Percentiles rank a stretch among this genome's conserved stretches.
Evolutionary conservation across 2,797 vertebrate genomes (phyloP).

Genomic region (Acrossocheilus wenchowensis): DNA sequence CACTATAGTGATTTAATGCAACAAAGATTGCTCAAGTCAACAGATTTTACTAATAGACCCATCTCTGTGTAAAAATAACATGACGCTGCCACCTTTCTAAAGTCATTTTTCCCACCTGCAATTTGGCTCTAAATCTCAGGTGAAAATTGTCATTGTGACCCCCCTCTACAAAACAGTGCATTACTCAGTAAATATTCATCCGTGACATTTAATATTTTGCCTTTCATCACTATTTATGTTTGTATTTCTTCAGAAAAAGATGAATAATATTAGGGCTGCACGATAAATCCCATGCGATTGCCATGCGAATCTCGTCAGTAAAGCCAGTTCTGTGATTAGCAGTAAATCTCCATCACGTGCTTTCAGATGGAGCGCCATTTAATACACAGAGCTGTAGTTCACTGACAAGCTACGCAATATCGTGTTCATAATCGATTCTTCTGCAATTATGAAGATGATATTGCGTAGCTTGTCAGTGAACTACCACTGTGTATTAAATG

Average conservation of each 20-base stretch:
- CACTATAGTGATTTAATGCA: not conserved
- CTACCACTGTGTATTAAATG: too few species aligned
- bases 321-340: too few species aligned
- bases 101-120: not conserved
- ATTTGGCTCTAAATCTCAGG: not conserved
- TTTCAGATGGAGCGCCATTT: too few species aligned
- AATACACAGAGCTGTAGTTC: too few species aligned
- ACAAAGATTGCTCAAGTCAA: not conserved
- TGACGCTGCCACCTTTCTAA: not conserved
- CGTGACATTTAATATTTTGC: not conserved
- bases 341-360: too few species aligned
- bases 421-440: too few species aligned
- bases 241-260: not conserved
- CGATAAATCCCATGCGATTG: too few species aligned
- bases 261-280: not conserved
- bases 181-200: not conserved
- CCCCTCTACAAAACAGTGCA: not conserved
- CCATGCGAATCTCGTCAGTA: too few species aligned
- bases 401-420: too few species aligned
- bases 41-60: not conserved
- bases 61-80: not conserved
- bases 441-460: too few species aligned
- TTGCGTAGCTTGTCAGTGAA: too few species aligned
- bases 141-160: not conserved
- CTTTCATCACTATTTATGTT: not conserved